phyloP scores from a whole-genome alignment of 2,888 invertebrate species.

The Asteroscopus sphinx region DNA sequence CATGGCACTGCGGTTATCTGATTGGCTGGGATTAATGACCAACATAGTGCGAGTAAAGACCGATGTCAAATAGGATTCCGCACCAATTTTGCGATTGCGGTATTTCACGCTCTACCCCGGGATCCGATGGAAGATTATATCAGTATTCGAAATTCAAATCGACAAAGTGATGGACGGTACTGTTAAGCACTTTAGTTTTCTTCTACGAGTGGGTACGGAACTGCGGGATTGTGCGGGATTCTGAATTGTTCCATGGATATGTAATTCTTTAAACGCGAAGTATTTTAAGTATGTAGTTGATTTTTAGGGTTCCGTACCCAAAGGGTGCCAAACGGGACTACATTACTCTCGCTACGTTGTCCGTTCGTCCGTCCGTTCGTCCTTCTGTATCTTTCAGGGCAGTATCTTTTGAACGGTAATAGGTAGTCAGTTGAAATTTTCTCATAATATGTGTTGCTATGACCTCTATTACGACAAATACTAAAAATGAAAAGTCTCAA shows the following conservation, averaged over 20 bases:
- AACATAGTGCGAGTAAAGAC: not conserved
- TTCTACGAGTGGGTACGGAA: not conserved
- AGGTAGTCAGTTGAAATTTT: too few species aligned
- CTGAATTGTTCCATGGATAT: not conserved
- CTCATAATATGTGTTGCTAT: too few species aligned
- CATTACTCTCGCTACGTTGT: too few species aligned
- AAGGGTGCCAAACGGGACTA: too few species aligned
- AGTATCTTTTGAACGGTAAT: too few species aligned
- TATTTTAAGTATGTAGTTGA: not conserved
- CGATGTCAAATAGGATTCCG: constrained; percentile 1
- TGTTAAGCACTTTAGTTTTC: constrained; percentile 11
- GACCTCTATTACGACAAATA: too few species aligned
- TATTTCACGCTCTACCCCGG: not conserved
- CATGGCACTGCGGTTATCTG: not conserved
- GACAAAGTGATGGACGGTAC: constrained; percentile 9
- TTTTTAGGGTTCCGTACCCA: too few species aligned
- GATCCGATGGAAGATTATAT: constrained; percentile 3
- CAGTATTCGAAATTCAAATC: constrained; percentile 32
- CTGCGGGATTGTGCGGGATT: not conserved
- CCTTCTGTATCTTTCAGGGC: too few species aligned
- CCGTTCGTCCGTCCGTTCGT: too few species aligned
- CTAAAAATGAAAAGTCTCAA: too few species aligned
- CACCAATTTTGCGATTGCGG: constrained; percentile 9
- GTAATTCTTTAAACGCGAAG: not conserved
- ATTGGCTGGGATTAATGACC: not conserved